phyloP scores from a whole-genome alignment of 1,140 invertebrate genomes.

The Doryteuthis pealeii region DNA sequence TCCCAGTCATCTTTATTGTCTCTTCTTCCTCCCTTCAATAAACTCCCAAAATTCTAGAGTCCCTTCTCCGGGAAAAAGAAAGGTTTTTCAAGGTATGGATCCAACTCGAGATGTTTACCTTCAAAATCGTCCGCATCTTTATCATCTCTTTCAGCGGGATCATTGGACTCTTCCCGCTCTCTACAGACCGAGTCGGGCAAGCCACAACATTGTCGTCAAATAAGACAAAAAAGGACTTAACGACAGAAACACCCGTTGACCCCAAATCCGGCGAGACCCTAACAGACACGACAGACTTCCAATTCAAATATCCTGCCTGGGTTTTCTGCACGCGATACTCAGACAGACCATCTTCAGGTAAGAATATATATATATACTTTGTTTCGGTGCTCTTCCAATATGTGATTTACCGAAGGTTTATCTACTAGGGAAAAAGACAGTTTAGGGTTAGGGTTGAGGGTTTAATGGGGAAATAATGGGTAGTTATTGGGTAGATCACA shows the following conservation, averaged over 20 bases:
- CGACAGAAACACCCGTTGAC: not conserved
- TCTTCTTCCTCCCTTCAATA: slow-evolving; percentile 1
- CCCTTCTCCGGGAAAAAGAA: not conserved
- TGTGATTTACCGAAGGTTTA: no score
- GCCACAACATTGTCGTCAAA: not conserved
- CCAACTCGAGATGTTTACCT: not conserved
- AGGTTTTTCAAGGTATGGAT: not conserved
- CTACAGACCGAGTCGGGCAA: not conserved
- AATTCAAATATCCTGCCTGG: slow-evolving; percentile 83
- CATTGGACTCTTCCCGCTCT: no score
- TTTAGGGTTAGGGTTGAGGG: no score
- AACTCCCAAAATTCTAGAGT: not conserved
- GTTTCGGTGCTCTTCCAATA: no score
- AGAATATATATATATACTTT: no score
- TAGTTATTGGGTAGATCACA: no score
- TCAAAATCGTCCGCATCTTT: not conserved
- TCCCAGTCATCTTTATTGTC: slow-evolving; percentile 10
- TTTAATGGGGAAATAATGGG: no score
- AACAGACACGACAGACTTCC: slow-evolving; percentile 9
- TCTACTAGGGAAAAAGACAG: no score
- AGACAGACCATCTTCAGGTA: slow-evolving; percentile 93
- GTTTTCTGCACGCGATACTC: slow-evolving; percentile 96
- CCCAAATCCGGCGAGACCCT: slow-evolving; percentile 14
- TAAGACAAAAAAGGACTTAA: slow-evolving; percentile 7
- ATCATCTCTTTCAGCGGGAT: no score